These are phyloP conservation scores for Apamea sordens DNA, from an alignment of 2,888 invertebrate species.

Conservation along the genomic window DNA sequence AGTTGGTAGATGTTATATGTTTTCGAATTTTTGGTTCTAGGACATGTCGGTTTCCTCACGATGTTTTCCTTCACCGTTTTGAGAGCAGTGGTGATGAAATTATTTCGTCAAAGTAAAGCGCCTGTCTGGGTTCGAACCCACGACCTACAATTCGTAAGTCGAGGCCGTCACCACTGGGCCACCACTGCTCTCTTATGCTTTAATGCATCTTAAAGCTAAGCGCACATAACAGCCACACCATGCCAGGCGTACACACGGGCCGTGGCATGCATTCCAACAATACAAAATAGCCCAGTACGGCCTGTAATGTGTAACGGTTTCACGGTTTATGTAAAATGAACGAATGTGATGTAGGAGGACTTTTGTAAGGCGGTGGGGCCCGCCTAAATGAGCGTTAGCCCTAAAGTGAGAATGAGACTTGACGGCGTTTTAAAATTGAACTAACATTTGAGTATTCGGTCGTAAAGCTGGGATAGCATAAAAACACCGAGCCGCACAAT, in stretches of 20 bases:
- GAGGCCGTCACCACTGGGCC: no score
- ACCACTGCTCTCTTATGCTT: no score
- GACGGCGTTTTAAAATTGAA: not conserved
- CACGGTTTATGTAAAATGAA: not conserved
- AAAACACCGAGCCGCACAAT: not conserved
- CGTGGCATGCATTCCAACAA: not conserved
- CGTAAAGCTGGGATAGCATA: not conserved
- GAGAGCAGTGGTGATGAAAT: no score
- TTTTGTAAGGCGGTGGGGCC: not conserved
- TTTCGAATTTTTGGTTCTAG: no score
- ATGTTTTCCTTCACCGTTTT: no score
- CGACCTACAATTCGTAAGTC: no score
- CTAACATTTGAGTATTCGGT: not conserved
- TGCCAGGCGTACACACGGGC: no score
- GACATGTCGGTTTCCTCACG: no score
- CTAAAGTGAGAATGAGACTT: not conserved
- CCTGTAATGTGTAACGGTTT: not conserved
- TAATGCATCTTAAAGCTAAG: not conserved
- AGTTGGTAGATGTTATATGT: no score
- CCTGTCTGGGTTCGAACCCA: no score
- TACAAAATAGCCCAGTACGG: not conserved
- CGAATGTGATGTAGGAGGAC: not conserved
- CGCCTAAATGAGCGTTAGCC: not conserved
- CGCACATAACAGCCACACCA: not conserved
- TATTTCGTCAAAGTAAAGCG: no score